A percentile compares a stretch with the other conserved stretches of the same genome.
These are phyloP conservation scores for Piezodorus guildinii DNA, from an alignment of 1,140 invertebrate genomes.

Conservation along the genomic window DNA sequence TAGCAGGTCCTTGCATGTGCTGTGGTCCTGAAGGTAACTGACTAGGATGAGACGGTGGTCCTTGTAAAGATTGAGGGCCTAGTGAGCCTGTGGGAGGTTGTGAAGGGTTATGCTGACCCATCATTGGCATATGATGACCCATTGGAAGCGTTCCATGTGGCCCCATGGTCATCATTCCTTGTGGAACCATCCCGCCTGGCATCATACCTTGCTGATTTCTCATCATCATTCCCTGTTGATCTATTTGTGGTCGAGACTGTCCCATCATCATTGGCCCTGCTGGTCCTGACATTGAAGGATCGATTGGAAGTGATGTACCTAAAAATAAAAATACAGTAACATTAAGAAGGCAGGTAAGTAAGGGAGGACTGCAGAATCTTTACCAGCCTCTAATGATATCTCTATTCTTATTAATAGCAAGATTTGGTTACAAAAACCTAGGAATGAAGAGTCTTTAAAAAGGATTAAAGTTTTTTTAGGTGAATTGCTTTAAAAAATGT, in stretches of 20 bases:
- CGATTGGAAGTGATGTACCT: background rate
- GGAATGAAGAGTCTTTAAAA: no score
- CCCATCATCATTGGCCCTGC: constrained; percentile 3
- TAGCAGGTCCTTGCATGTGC: background rate
- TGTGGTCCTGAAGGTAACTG: background rate
- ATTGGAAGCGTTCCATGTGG: background rate
- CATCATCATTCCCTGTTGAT: constrained; percentile 1
- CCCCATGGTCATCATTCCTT: background rate
- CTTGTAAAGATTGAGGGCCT: background rate
- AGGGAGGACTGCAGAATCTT: no score
- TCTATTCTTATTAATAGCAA: no score
- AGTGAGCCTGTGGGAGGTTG: background rate
- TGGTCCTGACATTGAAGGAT: background rate
- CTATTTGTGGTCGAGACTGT: background rate
- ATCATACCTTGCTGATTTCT: constrained; percentile 1
- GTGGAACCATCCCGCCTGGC: constrained; percentile 1
- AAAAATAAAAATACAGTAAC: background rate
- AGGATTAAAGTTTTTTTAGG: no score
- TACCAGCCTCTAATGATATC: no score
- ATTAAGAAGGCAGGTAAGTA: no score
- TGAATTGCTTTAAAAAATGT: no score
- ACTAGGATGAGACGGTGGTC: background rate
- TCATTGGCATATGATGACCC: constrained; percentile 1
- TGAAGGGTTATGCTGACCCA: background rate
- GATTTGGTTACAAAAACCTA: no score